Conservation (phyloP, 2,888 invertebrate genomes). For the Drosophila quinaria region DNA sequence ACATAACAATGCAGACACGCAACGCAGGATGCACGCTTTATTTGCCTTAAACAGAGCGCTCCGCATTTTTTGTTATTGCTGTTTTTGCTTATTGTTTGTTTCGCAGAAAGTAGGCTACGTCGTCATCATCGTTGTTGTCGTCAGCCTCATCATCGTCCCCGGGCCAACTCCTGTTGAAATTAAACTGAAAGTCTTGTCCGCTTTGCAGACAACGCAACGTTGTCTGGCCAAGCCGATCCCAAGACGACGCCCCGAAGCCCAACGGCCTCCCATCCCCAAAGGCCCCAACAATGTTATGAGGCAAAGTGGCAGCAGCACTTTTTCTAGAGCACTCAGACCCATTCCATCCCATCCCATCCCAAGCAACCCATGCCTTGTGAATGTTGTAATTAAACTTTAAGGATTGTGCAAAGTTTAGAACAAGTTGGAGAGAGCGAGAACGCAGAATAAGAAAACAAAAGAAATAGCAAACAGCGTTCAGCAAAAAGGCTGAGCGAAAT, state of each 20-base stretch:
- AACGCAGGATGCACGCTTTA: slow-evolving; percentile 73
- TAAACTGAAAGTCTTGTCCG: slow-evolving; percentile 77
- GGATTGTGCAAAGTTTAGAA: slow-evolving; percentile 65
- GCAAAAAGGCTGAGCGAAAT: slow-evolving; percentile 48
- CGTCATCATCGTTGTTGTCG: slow-evolving; percentile 38
- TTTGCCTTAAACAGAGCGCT: slow-evolving; percentile 65
- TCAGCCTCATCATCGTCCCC: slow-evolving; percentile 38
- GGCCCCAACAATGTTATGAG: slow-evolving; percentile 64
- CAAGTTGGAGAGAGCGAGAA: slow-evolving; percentile 27
- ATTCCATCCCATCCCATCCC: not conserved
- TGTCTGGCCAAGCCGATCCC: slow-evolving; percentile 52
- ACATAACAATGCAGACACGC: slow-evolving; percentile 49
- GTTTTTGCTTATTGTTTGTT: slow-evolving; percentile 49
- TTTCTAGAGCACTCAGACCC: slow-evolving; percentile 24
- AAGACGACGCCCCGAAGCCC: slow-evolving; percentile 9
- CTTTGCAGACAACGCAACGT: slow-evolving; percentile 52
- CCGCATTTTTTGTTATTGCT: slow-evolving; percentile 24
- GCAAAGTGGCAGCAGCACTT: slow-evolving; percentile 76
- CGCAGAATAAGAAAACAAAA: slow-evolving; percentile 8
- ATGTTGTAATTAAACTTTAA: slow-evolving; percentile 75
- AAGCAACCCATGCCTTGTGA: not conserved
- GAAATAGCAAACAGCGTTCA: slow-evolving; percentile 32
- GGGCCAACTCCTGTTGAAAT: slow-evolving; percentile 72
- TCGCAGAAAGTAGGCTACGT: slow-evolving; percentile 50
- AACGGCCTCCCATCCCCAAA: slow-evolving; percentile 22